phyloP scores from a whole-genome alignment of 2,888 invertebrate genomes.

The Caenorhabditis afra region DNA sequence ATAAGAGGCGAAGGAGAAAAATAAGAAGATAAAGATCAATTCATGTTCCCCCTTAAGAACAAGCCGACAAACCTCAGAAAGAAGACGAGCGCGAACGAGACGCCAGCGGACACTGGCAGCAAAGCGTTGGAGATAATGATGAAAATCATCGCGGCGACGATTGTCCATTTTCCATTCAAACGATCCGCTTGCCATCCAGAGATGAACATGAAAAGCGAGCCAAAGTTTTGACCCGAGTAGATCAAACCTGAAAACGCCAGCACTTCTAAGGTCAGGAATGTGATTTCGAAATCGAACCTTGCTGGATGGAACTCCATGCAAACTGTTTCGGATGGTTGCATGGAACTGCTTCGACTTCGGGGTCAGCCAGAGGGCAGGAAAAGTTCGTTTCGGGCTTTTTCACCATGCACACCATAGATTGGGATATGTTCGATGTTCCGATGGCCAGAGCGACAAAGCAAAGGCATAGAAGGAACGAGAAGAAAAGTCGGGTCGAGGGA shows the following conservation, averaged over 20 bases:
- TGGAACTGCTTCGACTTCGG: constrained; percentile 67
- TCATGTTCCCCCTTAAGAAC: background rate
- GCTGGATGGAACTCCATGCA: constrained; percentile 73
- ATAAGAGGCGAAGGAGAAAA: constrained; percentile 6
- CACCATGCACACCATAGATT: constrained; percentile 77
- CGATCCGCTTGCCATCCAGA: constrained; percentile 77
- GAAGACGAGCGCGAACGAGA: constrained; percentile 72
- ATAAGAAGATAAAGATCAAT: constrained; percentile 4
- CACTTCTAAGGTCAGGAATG: too few species aligned
- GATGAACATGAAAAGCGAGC: constrained; percentile 77
- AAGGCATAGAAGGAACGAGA: constrained; percentile 73
- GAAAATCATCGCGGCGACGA: constrained; percentile 70
- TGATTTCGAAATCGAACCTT: constrained; percentile 71
- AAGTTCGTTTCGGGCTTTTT: constrained; percentile 56
- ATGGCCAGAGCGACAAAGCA: constrained; percentile 76
- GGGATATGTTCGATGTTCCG: constrained; percentile 66
- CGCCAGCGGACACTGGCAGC: constrained; percentile 72
- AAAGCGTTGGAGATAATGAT: constrained; percentile 74
- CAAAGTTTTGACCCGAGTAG: constrained; percentile 79
- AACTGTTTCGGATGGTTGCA: constrained; percentile 70
- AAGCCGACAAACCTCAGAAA: constrained; percentile 55
- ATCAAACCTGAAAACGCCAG: constrained; percentile 75
- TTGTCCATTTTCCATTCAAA: constrained; percentile 78
- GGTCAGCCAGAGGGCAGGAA: constrained; percentile 41
- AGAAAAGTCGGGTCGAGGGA: constrained; percentile 71